Percentiles rank a stretch among this genome's conserved stretches.
Evolutionary conservation across 2,888 invertebrate species (phyloP).

Genomic region (Sylvicola fuscatus): DNA sequence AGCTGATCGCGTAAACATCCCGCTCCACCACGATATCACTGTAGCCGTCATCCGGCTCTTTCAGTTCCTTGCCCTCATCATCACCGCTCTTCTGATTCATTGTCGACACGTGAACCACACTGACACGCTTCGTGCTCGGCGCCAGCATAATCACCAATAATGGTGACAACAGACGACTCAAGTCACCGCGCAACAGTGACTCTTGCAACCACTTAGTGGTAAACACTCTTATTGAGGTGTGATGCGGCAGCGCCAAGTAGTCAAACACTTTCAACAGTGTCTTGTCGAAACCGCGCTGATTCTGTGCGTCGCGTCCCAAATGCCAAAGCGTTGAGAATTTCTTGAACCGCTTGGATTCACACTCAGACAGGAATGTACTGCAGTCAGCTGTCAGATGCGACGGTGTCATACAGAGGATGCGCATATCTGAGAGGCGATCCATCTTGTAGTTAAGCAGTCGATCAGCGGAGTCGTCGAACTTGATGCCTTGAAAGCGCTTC

Average conservation of each 20-base stretch:
- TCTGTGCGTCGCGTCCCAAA: constrained; percentile 43
- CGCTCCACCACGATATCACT: constrained; percentile 13
- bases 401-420: constrained; percentile 18
- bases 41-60: constrained; percentile 16
- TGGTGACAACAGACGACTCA: constrained; percentile 58
- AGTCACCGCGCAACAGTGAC: constrained; percentile 51
- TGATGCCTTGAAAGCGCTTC: constrained; percentile 1
- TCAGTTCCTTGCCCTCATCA: constrained; percentile 17
- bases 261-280: constrained; percentile 44
- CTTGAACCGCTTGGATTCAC: constrained; percentile 21
- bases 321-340: constrained; percentile 43
- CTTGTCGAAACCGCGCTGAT: constrained; percentile 27
- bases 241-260: constrained; percentile 19
- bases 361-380: constrained; percentile 18
- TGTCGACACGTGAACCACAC: constrained; percentile 43
- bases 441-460: constrained; percentile 16
- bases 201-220: constrained; percentile 59
- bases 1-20: constrained; percentile 64
- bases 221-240: constrained; percentile 26
- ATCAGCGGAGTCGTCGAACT: constrained; percentile 3
- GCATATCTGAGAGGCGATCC: constrained; percentile 19
- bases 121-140: constrained; percentile 59
- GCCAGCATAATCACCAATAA: constrained; percentile 53
- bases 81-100: constrained; percentile 16
- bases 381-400: constrained; percentile 9